Evolutionary conservation across 2,797 vertebrate species (phyloP).

Genomic region (Myripristis jacobus): DNA sequence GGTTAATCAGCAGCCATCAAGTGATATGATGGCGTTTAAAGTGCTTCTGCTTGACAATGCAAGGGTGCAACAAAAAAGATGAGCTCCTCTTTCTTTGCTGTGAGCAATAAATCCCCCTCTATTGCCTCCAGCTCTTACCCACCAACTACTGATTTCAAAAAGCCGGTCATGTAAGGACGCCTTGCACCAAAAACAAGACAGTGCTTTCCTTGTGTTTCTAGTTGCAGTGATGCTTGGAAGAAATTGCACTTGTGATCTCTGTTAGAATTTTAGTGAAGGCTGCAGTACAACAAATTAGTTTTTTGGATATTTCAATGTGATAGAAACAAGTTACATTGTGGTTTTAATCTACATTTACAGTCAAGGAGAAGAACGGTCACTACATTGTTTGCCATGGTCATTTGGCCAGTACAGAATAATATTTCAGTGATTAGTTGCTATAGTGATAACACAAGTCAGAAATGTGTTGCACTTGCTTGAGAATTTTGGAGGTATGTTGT

Average conservation of each 20-base stretch:
- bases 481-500: too few species aligned
- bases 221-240: not conserved
- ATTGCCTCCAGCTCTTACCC: not conserved
- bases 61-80: not conserved
- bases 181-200: not conserved
- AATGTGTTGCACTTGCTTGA: too few species aligned
- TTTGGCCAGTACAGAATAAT: too few species aligned
- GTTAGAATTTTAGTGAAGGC: not conserved
- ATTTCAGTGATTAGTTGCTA: too few species aligned
- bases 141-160: not conserved
- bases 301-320: not conserved
- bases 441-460: too few species aligned
- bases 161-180: not conserved
- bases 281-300: not conserved
- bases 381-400: too few species aligned
- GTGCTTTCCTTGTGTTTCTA: not conserved
- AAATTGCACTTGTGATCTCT: not conserved
- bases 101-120: constrained; percentile 2
- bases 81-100: not conserved
- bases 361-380: too few species aligned
- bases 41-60: constrained; percentile 9
- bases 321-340: too few species aligned
- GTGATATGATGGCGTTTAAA: not conserved
- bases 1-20: constrained; percentile 23
- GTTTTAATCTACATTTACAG: too few species aligned